Conservation (phyloP, 2,113 vertebrate genomes). For the Halichoerus grypus region DNA sequence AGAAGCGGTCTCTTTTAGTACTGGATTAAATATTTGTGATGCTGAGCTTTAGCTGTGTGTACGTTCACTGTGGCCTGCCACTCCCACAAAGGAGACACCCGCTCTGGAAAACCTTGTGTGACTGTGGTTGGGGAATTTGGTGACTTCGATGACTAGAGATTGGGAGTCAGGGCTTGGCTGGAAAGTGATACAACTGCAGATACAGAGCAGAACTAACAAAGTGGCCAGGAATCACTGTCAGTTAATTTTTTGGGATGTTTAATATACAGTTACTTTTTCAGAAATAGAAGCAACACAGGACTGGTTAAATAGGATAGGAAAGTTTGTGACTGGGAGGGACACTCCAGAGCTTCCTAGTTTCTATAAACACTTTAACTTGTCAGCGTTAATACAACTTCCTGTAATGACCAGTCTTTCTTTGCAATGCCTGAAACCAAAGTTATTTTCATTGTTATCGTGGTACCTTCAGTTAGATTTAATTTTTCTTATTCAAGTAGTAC, state of each 20-base stretch:
- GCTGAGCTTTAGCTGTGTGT: background rate
- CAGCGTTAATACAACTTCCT: constrained; percentile 69
- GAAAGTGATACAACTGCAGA: background rate
- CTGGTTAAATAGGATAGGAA: background rate
- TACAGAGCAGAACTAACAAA: background rate
- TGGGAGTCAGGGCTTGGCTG: background rate
- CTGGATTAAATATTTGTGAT: background rate
- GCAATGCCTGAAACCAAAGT: constrained; percentile 42
- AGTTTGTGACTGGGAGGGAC: background rate
- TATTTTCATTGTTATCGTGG: background rate
- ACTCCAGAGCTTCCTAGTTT: constrained; percentile 60
- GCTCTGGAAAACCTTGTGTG: background rate
- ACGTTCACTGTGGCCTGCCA: background rate
- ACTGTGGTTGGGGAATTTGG: background rate
- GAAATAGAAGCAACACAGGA: background rate
- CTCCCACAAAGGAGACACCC: background rate
- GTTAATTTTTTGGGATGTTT: background rate
- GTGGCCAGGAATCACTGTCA: background rate
- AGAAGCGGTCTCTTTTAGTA: background rate
- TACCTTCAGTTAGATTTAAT: background rate
- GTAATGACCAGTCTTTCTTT: constrained; percentile 32
- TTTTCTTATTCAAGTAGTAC: background rate
- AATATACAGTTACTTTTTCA: background rate
- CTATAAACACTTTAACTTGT: constrained; percentile 18
- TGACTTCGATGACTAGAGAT: background rate